phyloP scores from a whole-genome alignment of 2,113 vertebrate species.

The Tupaia chinensis region DNA sequence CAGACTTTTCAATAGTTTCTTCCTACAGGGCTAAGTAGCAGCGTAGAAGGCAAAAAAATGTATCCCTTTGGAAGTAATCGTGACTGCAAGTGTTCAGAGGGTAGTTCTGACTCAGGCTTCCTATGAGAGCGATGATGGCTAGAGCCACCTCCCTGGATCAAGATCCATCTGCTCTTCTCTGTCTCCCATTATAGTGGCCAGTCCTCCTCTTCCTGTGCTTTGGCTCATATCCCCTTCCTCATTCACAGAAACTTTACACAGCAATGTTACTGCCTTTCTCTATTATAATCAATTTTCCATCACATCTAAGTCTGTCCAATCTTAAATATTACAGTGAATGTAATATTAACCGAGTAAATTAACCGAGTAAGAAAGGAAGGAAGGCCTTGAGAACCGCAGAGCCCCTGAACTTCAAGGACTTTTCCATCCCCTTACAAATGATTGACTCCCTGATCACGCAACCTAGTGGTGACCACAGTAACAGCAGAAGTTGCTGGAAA shows the following conservation, averaged over 20 bases:
- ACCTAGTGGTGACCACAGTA: neutral
- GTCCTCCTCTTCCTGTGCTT: neutral
- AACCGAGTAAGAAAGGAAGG: neutral
- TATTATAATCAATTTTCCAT: neutral
- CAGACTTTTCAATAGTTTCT: neutral
- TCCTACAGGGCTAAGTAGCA: neutral
- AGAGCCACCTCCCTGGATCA: neutral
- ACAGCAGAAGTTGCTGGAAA: neutral
- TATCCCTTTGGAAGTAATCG: neutral
- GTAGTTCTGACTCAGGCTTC: neutral
- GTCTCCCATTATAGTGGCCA: neutral
- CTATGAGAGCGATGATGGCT: neutral
- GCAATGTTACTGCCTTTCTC: neutral
- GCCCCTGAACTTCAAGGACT: neutral
- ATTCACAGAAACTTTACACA: neutral
- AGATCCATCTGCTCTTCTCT: neutral
- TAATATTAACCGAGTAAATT: neutral
- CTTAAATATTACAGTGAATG: neutral
- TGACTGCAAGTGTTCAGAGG: neutral
- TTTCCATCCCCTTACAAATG: neutral
- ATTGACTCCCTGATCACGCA: neutral
- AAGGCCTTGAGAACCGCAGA: neutral
- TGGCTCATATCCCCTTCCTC: neutral
- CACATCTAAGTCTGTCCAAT: neutral
- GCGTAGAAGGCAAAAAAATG: neutral